These are phyloP conservation scores for Drosophila biarmipes DNA, from an alignment of 1,140 invertebrate genomes.

Conservation along the genomic window DNA sequence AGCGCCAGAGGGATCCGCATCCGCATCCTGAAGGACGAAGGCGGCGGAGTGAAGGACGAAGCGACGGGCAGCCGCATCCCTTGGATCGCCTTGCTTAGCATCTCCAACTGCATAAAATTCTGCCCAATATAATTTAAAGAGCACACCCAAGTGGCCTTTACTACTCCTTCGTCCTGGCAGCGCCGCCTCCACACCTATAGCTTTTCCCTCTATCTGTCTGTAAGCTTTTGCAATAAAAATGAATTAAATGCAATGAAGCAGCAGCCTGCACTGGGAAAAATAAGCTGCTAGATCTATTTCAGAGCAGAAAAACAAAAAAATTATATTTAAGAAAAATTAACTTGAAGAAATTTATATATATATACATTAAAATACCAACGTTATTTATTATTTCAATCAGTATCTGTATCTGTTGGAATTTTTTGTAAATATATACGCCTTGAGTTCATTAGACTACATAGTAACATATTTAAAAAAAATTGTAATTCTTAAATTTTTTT, in stretches of 20 bases:
- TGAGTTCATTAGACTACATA: too few relatives aligned
- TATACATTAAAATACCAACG: too few relatives aligned
- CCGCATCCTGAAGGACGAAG: background rate
- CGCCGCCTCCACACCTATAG: constrained; percentile 19
- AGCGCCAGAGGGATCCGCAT: constrained; percentile 20
- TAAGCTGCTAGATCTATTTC: too few relatives aligned
- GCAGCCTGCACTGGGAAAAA: constrained; percentile 33
- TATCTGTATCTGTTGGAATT: too few relatives aligned
- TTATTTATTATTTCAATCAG: too few relatives aligned
- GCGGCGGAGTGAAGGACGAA: background rate
- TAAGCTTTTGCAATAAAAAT: constrained; percentile 82
- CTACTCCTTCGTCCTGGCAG: constrained; percentile 11
- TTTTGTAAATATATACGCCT: too few relatives aligned
- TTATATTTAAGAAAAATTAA: too few relatives aligned
- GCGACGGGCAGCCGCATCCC: constrained; percentile 27
- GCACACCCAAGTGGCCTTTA: constrained; percentile 74
- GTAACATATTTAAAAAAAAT: too few relatives aligned
- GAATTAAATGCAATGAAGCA: constrained; percentile 83
- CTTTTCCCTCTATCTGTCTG: constrained; percentile 65
- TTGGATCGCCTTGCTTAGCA: constrained; percentile 47
- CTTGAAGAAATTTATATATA: too few relatives aligned
- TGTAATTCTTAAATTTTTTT: too few relatives aligned
- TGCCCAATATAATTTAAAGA: constrained; percentile 80
- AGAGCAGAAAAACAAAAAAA: too few relatives aligned
- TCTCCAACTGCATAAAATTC: constrained; percentile 77